Evolutionary conservation across 2,113 vertebrate species (phyloP), one percentile per base, ranked within the genome.

Genomic region (Cyphomyrus plagiostoma): DNA sequence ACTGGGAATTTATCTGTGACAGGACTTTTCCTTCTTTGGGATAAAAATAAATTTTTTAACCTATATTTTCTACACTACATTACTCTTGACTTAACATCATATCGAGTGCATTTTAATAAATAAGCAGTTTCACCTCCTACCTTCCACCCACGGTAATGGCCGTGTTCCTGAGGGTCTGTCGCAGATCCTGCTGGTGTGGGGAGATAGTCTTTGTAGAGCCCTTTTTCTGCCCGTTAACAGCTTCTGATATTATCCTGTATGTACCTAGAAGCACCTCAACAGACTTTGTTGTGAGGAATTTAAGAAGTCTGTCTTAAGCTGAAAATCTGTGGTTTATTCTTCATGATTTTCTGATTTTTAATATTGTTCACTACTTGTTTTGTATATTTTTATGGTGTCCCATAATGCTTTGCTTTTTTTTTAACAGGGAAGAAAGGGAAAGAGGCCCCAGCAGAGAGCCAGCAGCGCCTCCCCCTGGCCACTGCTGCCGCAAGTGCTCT

Each of bases 381-480:
- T 26, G 83, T 88, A 80, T 94, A 95, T 95, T 19, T 80, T 26
- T 74, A 39, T 42, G 95, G 95, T 95, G 96, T 96, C 96, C 96
- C 96, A 97, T 97, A 97, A 97, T 97, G 96, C 96, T 96, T 97
- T 97, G 96, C 96, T 96, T 97, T 96, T 95, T 95, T 96, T 95
- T 96, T 96, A 94, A 94, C 96, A 93, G 96, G 96, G 94, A 97
- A 96, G 94, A 97, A 97, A 96, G 97, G 96, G 95, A 98, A 97
- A 97, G 97, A 97, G 95, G 95, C 96, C 94, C 9, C 80, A 23
- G 96, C 94, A 95, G 96, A 97, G 93, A 96, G 95, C 95, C 97
- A 95, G 94, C 97, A 97, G 94, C 91, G 89, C 88, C 92, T 92
- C 87, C 89, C 92, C n/a, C 88, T 90, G 90, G 91, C 92, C 45